Percentiles rank a stretch among this genome's conserved stretches.
These are phyloP conservation scores for Hippocampus zosterae DNA, from an alignment of 2,113 vertebrate genomes.

Conservation along the genomic window DNA sequence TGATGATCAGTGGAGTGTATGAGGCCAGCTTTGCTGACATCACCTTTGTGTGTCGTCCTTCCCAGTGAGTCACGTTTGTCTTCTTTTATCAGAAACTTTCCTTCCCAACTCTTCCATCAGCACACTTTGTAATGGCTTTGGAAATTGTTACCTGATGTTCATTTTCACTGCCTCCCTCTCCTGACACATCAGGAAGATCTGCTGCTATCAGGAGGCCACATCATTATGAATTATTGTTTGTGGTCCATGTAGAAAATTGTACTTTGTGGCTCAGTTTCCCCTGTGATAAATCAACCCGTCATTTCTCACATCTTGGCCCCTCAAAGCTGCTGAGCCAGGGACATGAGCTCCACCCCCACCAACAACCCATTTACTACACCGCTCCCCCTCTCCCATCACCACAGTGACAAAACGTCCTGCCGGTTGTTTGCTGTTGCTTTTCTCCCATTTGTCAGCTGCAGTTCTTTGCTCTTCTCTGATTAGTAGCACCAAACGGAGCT, in stretches of 20 bases:
- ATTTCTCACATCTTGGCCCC: slow-evolving; percentile 83
- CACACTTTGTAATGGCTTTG: slow-evolving; percentile 88
- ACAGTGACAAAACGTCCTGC: slow-evolving; percentile 50
- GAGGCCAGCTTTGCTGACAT: slow-evolving; percentile 24
- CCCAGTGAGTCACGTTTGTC: slow-evolving; percentile 75
- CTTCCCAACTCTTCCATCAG: slow-evolving; percentile 78
- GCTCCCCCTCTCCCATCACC: slow-evolving; percentile 5
- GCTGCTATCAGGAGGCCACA: slow-evolving; percentile 91
- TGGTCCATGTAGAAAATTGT: slow-evolving; percentile 99
- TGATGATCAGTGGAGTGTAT: background rate
- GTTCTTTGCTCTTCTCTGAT: slow-evolving; percentile 28
- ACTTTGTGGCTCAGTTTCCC: slow-evolving; percentile 92
- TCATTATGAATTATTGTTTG: slow-evolving; percentile 99
- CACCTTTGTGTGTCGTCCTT: slow-evolving; percentile 77
- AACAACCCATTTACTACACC: slow-evolving; percentile 54
- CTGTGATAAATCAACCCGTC: slow-evolving; percentile 97
- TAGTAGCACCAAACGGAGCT: slow-evolving; percentile 22
- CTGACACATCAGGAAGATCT: slow-evolving; percentile 82
- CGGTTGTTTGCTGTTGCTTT: slow-evolving; percentile 37
- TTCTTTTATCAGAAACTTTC: slow-evolving; percentile 60
- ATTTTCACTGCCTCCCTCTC: slow-evolving; percentile 91
- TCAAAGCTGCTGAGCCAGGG: slow-evolving; percentile 91
- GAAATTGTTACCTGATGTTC: slow-evolving; percentile 99
- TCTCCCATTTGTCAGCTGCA: slow-evolving; percentile 36
- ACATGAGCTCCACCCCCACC: slow-evolving; percentile 41